These are phyloP conservation scores for Gnathonemus longibarbis DNA, from an alignment of 2,113 vertebrate genomes.

Conservation along the genomic window DNA sequence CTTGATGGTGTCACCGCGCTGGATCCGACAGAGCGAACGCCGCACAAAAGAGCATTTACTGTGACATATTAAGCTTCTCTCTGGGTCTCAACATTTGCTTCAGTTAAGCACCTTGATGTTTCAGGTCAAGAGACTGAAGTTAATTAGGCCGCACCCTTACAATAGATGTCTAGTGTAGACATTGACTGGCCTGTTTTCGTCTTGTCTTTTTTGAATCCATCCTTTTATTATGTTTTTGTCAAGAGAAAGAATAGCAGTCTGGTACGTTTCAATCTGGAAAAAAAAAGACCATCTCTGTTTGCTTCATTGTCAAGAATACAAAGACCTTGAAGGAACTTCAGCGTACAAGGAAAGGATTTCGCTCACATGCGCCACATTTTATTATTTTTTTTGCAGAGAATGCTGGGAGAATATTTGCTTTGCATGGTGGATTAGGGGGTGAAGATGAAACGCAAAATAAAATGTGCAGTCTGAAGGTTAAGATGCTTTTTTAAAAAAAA, in stretches of 20 bases:
- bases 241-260: not conserved
- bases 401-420: not conserved
- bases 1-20: not conserved
- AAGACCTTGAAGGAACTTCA: not conserved
- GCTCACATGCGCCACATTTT: not conserved
- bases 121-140: not conserved
- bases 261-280: not conserved
- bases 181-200: not conserved
- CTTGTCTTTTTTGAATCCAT: conserved; percentile 1
- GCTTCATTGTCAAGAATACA: not conserved
- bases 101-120: not conserved
- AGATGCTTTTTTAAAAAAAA: not conserved
- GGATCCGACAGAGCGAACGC: not conserved
- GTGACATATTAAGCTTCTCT: not conserved
- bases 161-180: not conserved
- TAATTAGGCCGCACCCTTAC: not conserved
- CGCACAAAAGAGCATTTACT: not conserved
- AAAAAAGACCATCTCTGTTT: not conserved
- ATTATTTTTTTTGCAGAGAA: not conserved
- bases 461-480: not conserved
- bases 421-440: conserved; percentile 1
- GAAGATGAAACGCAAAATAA: not conserved
- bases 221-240: not conserved
- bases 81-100: not conserved
- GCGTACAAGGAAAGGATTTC: conserved; percentile 7